Evolutionary conservation across 2,113 vertebrate species (phyloP).

Genomic region (Plestiodon gilberti): DNA sequence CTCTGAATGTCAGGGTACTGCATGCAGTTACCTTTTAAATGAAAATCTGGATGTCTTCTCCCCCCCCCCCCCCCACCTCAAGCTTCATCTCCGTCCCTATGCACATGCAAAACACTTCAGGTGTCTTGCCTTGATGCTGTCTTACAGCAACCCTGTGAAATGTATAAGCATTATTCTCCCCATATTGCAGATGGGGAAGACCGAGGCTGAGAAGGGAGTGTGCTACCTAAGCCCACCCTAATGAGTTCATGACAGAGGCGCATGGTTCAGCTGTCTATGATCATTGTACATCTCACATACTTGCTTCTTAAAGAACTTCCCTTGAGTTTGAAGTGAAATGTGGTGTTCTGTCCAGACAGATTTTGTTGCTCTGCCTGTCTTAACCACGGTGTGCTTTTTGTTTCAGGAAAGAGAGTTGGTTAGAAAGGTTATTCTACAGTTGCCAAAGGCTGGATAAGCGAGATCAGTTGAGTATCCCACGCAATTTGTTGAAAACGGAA

Average conservation of each 20-base stretch:
- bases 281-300: too few relatives aligned
- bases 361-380: fast-evolving
- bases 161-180: too few relatives aligned
- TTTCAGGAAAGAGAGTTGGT: constrained; percentile 94
- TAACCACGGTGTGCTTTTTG: constrained; percentile 1
- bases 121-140: too few relatives aligned
- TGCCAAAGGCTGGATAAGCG: constrained; percentile 94
- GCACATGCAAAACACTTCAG: neutral
- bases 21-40: neutral
- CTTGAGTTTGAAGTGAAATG: neutral
- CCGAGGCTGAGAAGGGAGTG: neutral
- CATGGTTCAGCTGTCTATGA: too few relatives aligned
- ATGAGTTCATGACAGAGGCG: too few relatives aligned
- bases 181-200: too few relatives aligned
- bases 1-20: neutral
- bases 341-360: constrained; percentile 55
- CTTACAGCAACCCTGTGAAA: too few relatives aligned
- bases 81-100: neutral
- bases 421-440: constrained; percentile 95
- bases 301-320: too few relatives aligned
- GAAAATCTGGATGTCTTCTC: neutral
- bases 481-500: constrained; percentile 90
- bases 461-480: constrained; percentile 83
- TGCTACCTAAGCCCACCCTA: too few relatives aligned
- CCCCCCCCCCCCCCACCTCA: neutral